These are phyloP conservation scores for Merluccius polli DNA, from an alignment of 2,797 vertebrate species.

Conservation along the genomic window DNA sequence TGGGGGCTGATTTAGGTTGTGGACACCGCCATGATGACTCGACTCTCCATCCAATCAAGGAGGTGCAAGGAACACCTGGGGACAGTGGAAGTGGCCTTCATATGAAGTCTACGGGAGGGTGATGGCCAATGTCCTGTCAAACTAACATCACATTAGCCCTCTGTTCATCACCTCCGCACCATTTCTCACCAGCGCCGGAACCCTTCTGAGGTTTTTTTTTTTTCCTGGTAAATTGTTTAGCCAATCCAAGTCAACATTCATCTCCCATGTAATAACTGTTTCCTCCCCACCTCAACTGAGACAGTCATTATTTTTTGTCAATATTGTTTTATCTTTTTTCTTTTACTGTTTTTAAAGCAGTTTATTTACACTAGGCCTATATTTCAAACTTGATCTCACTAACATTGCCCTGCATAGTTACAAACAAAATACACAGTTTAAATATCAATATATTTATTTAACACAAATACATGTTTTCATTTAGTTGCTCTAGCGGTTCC, in stretches of 20 bases:
- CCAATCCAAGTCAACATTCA: background rate
- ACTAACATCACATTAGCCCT: conserved; percentile 55
- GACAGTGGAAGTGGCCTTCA: conserved; percentile 55
- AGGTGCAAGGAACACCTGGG: conserved; percentile 68
- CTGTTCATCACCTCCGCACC: conserved; percentile 25
- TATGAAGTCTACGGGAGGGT: conserved; percentile 54
- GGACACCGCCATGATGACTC: conserved; percentile 60
- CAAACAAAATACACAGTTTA: background rate
- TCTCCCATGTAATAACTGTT: background rate
- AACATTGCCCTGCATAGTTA: background rate
- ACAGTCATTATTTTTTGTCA: background rate
- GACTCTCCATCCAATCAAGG: conserved; percentile 71
- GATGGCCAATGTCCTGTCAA: conserved; percentile 54
- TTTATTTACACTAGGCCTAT: background rate
- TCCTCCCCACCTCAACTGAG: background rate
- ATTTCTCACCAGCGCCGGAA: conserved; percentile 50
- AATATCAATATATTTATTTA: background rate
- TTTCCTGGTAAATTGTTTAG: background rate
- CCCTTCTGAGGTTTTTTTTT: conserved; percentile 20
- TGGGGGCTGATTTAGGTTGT: conserved; percentile 62
- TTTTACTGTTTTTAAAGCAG: background rate
- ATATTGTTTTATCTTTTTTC: background rate
- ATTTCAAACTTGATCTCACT: background rate
- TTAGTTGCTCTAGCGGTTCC: background rate
- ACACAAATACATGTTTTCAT: background rate